These are phyloP conservation scores for Paramisgurnus dabryanus DNA, from an alignment of 2,113 vertebrate species.

Conservation along the genomic window DNA sequence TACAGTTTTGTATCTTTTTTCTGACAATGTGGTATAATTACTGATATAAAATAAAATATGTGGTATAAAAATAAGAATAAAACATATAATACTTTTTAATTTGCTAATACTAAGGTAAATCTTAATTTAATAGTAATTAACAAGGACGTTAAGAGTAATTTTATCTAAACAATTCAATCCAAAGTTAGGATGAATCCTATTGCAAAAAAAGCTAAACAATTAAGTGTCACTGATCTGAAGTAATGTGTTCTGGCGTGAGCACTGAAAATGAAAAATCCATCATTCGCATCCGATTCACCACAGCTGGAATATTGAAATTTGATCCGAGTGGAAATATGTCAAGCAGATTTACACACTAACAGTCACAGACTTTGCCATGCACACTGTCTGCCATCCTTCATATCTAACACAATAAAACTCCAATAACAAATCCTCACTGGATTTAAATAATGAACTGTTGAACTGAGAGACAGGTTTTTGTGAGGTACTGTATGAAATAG, in stretches of 20 bases:
- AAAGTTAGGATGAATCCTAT: slow-evolving; percentile 6
- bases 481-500: slow-evolving; percentile 40
- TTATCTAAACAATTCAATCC: neutral
- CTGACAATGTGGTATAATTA: too few species aligned
- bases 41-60: too few species aligned
- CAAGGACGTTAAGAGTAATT: too few species aligned
- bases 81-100: too few species aligned
- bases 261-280: slow-evolving; percentile 77
- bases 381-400: slow-evolving; percentile 56
- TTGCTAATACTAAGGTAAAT: too few species aligned
- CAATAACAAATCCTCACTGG: slow-evolving; percentile 52
- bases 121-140: too few species aligned
- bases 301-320: slow-evolving; percentile 82
- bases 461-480: slow-evolving; percentile 41
- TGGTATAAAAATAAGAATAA: too few species aligned
- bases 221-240: slow-evolving; percentile 70
- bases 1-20: too few species aligned
- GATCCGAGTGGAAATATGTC: slow-evolving; percentile 85
- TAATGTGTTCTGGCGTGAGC: slow-evolving; percentile 34
- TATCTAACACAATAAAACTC: slow-evolving; percentile 65
- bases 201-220: slow-evolving; percentile 48
- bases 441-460: slow-evolving; percentile 57
- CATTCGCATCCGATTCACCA: slow-evolving; percentile 86
- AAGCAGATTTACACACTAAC: slow-evolving; percentile 83
- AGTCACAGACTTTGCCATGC: slow-evolving; percentile 72